Evolutionary conservation across 2,113 vertebrate genomes (phyloP).

Genomic region (Eleginops maclovinus): DNA sequence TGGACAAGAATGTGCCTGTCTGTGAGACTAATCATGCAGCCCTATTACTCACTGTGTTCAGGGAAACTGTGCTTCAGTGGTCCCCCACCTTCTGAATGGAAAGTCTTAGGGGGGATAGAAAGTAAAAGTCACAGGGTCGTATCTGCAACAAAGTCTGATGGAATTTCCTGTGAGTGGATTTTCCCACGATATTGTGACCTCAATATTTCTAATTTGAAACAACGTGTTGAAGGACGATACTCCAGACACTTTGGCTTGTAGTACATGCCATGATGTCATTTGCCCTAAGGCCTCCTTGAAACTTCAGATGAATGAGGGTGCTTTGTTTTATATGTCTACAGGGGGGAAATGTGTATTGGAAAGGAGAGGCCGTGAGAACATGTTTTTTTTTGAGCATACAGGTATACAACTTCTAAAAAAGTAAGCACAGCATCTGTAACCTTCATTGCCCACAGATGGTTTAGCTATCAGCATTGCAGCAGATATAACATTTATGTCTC

Average conservation of each 20-base stretch:
- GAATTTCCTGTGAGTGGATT: conserved; percentile 64
- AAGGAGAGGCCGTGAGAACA: neutral
- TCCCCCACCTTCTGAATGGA: conserved; percentile 23
- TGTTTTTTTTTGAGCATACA: too few species aligned
- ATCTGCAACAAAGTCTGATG: conserved; percentile 44
- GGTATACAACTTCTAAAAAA: neutral
- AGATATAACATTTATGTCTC: neutral
- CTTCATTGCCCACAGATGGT: neutral
- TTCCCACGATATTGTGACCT: conserved; percentile 59
- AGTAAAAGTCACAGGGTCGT: conserved; percentile 31
- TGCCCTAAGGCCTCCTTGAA: neutral
- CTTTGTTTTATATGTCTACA: neutral
- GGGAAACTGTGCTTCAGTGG: conserved; percentile 46
- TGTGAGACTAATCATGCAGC: conserved; percentile 37
- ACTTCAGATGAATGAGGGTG: neutral
- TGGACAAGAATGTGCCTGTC: conserved; percentile 66
- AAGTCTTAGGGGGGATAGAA: conserved; percentile 16
- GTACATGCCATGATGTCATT: conserved; percentile 20
- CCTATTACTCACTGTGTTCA: conserved; percentile 62
- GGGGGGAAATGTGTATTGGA: too few species aligned
- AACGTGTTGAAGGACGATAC: conserved; percentile 1
- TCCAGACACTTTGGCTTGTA: neutral
- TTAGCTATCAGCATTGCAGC: neutral
- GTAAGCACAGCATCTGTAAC: neutral
- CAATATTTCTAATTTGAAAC: conserved; percentile 21